Evolutionary conservation across 35 echinoderm and acorn worm species (phyloP).

Genomic region (Apostichopus californicus): DNA sequence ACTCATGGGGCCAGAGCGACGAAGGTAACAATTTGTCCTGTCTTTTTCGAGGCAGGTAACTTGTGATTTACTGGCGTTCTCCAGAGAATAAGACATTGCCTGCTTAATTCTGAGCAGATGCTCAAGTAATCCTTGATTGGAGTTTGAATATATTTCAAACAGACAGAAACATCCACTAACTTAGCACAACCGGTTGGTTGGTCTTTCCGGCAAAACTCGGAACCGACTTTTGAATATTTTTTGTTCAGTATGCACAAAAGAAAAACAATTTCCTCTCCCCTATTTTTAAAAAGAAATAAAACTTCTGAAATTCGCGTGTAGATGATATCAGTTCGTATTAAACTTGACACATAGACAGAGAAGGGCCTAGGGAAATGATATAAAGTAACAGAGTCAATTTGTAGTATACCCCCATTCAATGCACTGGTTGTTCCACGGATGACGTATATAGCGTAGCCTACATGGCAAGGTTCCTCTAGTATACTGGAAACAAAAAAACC

Average conservation of each 20-base stretch:
- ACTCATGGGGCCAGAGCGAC: slow-evolving; percentile 27
- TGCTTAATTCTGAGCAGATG: slow-evolving; percentile 43
- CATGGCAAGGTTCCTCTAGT: no score
- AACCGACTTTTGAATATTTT: no score
- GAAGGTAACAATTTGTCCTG: slow-evolving; percentile 28
- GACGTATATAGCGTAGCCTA: no score
- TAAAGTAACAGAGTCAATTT: no score
- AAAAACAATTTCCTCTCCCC: background rate
- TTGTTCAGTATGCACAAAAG: background rate
- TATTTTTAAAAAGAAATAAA: background rate
- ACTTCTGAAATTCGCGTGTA: background rate
- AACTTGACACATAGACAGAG: no score
- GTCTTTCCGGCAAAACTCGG: no score
- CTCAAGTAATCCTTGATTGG: slow-evolving; percentile 31
- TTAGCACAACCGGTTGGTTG: no score
- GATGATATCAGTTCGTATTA: no score
- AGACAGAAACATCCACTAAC: background rate
- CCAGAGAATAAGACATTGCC: background rate
- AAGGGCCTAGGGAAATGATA: no score
- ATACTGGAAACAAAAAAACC: no score
- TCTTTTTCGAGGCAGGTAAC: slow-evolving; percentile 29
- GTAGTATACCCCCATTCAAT: no score
- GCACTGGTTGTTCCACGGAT: no score
- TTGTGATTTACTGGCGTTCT: slow-evolving; percentile 18
- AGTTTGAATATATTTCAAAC: slow-evolving; percentile 28